Evolutionary conservation across 2,113 vertebrate species (phyloP).

Genomic region (Oryzias javanicus): DNA sequence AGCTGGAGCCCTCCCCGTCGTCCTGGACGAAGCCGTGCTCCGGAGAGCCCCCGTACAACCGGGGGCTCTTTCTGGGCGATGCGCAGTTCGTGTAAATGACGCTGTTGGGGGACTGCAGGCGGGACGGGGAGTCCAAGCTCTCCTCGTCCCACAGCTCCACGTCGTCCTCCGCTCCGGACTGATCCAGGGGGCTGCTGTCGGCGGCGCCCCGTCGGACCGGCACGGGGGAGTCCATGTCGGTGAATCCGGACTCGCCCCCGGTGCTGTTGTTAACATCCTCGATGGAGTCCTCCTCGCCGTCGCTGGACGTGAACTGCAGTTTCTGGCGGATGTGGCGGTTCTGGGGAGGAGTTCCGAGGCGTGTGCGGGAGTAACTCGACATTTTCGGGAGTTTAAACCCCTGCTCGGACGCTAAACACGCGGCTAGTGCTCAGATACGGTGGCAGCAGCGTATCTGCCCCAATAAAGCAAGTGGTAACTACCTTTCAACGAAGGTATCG

Average conservation of each 20-base stretch:
- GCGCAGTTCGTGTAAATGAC: constrained; percentile 75
- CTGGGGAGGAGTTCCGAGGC: constrained; percentile 64
- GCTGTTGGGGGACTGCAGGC: constrained; percentile 74
- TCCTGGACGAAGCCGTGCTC: constrained; percentile 46
- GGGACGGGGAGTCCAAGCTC: constrained; percentile 83
- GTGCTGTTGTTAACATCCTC: constrained; percentile 90
- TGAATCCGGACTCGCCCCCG: constrained; percentile 91
- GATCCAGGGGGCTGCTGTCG: constrained; percentile 70
- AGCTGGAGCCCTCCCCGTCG: constrained; percentile 73
- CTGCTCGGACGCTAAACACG: constrained; percentile 25
- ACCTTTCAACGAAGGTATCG: constrained; percentile 31
- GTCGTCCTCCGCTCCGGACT: constrained; percentile 77
- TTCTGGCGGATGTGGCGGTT: constrained; percentile 81
- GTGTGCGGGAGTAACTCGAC: constrained; percentile 71
- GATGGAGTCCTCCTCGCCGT: constrained; percentile 86
- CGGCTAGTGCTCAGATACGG: constrained; percentile 3
- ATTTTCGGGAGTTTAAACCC: constrained; percentile 63
- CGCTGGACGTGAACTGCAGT: constrained; percentile 81
- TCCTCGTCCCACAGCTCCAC: constrained; percentile 87
- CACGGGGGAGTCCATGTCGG: constrained; percentile 88
- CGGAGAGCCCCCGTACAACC: constrained; percentile 62
- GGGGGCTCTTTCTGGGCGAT: constrained; percentile 76
- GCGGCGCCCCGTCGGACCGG: constrained; percentile 66
- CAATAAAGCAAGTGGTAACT: neutral
- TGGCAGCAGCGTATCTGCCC: neutral